These are phyloP conservation scores for Perognathus longimembris DNA, from an alignment of 2,113 vertebrate genomes.

Conservation along the genomic window DNA sequence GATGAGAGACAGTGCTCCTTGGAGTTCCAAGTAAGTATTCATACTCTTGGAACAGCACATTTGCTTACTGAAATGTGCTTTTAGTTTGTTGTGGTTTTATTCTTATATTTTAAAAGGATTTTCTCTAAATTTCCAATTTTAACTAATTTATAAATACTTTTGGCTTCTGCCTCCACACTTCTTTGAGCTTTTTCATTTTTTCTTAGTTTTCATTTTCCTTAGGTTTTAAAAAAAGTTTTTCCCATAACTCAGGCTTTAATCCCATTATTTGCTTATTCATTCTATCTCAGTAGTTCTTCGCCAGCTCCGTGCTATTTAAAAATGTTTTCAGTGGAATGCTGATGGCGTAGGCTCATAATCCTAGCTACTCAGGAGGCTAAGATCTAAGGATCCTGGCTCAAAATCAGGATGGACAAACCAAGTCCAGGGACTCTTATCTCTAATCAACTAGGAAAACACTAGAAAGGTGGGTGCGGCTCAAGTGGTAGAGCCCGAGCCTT, in stretches of 20 bases:
- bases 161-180: not conserved
- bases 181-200: not conserved
- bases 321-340: not conserved
- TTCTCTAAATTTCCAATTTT: not conserved
- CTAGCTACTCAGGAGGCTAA: too few species aligned
- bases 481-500: not conserved
- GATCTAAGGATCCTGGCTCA: too few species aligned
- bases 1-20: too few species aligned
- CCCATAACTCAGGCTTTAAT: not conserved
- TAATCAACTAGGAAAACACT: too few species aligned
- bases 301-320: not conserved
- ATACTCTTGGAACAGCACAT: not conserved
- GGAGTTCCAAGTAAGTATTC: not conserved
- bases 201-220: not conserved
- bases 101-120: not conserved
- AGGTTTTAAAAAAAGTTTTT: not conserved
- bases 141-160: not conserved
- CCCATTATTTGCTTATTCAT: not conserved
- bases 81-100: not conserved
- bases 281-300: not conserved
- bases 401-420: too few species aligned
- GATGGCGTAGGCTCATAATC: too few species aligned
- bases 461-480: too few species aligned
- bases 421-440: too few species aligned
- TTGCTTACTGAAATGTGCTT: not conserved